Evolutionary conservation across 2,888 invertebrate species (phyloP), one percentile per base, ranked within the genome.

Genomic region (Ceraclea dissimilis): DNA sequence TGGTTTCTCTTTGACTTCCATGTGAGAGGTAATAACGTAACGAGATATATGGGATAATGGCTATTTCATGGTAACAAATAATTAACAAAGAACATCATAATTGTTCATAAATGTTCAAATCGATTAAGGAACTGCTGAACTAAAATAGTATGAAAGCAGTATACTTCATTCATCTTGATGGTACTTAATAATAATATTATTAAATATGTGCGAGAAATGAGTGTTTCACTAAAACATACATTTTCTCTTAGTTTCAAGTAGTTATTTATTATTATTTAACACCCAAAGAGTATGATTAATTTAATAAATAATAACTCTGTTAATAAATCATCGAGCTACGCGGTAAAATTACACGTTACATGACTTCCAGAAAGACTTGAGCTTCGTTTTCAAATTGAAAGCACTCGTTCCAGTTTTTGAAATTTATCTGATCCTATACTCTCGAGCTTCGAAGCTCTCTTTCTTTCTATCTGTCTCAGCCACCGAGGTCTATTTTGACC

Each of bases 401-500:
- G 26, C 49, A 26, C 34, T 31, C 54, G 50, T 49, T 54, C 49
- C 50, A 54, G 49, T 54, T 39, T 54, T 49, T 26, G 39, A 54
- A 47, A 48, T 31, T 43, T 44, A 54, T 50, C 54, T 50, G 50
- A 49, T 54, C 8, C 22, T 17, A 33, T 22, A n/a, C 50, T 39
- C 44, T 43, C 43, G 33, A 4, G 31, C 18, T 18, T 16, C n/a
- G n/a, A 26, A 26, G 26, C n/a, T n/a, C n/a, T n/a, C n/a, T n/a
- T n/a, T n/a, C n/a, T n/a, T n/a, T n/a, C n/a, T 26, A 26, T 39
- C 13, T 4, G 16, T 39, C 54, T 20, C 39, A 48, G 49, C 54
- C 54, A 54, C 49, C 39, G 48, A 47, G 31, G 33, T 48, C 49
- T 49, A 54, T 49, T 53, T 50, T 54, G 54, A 54, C 54, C 54